These are phyloP conservation scores for Sarcophaga subvicina DNA, from an alignment of 2,888 invertebrate genomes.

Conservation along the genomic window DNA sequence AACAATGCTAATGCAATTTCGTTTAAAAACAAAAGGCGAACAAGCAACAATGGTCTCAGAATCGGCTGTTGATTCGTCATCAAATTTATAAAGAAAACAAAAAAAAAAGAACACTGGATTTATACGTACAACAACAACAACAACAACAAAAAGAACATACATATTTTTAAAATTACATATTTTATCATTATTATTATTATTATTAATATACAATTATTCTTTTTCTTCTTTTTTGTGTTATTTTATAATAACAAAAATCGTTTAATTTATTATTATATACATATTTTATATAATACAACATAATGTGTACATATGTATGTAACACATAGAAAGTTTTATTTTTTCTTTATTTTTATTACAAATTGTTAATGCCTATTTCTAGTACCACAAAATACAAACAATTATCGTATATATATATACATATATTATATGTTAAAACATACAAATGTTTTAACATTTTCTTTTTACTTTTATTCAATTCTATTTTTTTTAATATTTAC, in stretches of 20 bases:
- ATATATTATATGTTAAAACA: conserved; percentile 30
- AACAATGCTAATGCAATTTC: conserved; percentile 73
- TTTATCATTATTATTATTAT: conserved; percentile 44
- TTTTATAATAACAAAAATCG: conserved; percentile 41
- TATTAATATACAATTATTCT: conserved; percentile 36
- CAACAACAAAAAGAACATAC: too few relatives aligned
- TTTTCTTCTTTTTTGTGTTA: conserved; percentile 50
- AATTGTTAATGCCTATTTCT: conserved; percentile 43
- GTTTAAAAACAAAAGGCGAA: conserved; percentile 67
- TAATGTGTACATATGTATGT: conserved; percentile 39
- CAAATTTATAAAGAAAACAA: conserved; percentile 73
- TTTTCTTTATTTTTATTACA: conserved; percentile 12
- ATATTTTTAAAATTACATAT: conserved; percentile 32
- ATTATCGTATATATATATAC: conserved; percentile 26
- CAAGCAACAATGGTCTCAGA: conserved; percentile 76
- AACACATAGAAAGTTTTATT: conserved; percentile 7
- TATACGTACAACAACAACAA: conserved; percentile 58
- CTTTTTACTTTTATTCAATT: neutral
- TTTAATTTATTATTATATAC: conserved; percentile 51
- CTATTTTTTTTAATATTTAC: conserved; percentile 10
- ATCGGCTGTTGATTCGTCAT: conserved; percentile 80
- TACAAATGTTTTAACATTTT: neutral
- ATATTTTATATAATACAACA: conserved; percentile 46
- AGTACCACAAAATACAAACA: conserved; percentile 9
- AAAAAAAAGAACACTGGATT: conserved; percentile 37